These are phyloP conservation scores for Drosophila prolongata DNA, from an alignment of 2,888 invertebrate species.

Conservation along the genomic window DNA sequence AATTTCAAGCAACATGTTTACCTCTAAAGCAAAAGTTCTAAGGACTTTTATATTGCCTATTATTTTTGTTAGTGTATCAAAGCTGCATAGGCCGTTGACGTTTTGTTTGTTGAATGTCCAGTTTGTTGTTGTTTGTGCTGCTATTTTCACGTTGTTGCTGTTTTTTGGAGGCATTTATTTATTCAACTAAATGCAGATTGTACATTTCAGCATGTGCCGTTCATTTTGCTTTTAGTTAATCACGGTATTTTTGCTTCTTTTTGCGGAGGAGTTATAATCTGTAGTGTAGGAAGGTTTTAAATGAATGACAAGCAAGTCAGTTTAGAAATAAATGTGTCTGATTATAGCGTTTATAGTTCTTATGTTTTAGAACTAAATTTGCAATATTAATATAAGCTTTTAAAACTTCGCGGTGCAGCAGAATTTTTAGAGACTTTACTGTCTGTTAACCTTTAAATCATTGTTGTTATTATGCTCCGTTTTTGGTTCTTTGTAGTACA, in stretches of 20 bases:
- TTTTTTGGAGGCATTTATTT: constrained; percentile 46
- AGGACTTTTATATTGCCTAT: too few relatives aligned
- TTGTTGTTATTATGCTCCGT: background rate
- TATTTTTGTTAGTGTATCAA: constrained; percentile 5
- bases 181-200: constrained; percentile 70
- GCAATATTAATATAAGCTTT: too few relatives aligned
- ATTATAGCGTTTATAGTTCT: too few relatives aligned
- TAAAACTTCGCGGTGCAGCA: too few relatives aligned
- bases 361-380: too few relatives aligned
- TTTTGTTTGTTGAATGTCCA: constrained; percentile 72
- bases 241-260: constrained; percentile 16
- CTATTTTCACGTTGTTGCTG: constrained; percentile 26
- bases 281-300: too few relatives aligned
- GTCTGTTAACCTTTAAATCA: too few relatives aligned
- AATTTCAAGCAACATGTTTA: too few relatives aligned
- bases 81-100: constrained; percentile 51
- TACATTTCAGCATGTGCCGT: constrained; percentile 57
- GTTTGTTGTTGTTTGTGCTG: constrained; percentile 54
- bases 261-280: constrained; percentile 6
- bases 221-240: constrained; percentile 46
- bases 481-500: too few relatives aligned
- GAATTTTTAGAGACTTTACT: too few relatives aligned
- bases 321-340: too few relatives aligned
- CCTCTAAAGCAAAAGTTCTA: too few relatives aligned
- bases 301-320: background rate